Conservation (phyloP, 2,797 vertebrate species). For the Lacerta bilineata region DNA sequence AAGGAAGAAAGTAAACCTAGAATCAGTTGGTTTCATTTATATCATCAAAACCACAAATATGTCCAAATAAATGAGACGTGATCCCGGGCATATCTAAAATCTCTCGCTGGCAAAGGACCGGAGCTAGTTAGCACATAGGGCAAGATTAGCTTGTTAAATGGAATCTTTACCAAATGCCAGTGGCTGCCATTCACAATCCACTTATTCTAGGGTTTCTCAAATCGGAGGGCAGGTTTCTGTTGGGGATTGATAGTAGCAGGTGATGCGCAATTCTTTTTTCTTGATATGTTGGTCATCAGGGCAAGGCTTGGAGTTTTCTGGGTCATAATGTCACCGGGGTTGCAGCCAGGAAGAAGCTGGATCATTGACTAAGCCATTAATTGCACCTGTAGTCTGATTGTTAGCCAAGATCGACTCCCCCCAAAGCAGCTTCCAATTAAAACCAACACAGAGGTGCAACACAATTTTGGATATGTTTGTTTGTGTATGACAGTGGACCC, state of each 20-base stretch:
- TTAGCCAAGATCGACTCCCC: not conserved
- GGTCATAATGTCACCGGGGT: not conserved
- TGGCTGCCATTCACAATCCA: not conserved
- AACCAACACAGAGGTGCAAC: not conserved
- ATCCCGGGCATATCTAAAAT: not conserved
- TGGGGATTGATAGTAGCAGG: not conserved
- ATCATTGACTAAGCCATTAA: not conserved
- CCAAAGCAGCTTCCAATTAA: not conserved
- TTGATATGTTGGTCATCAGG: not conserved
- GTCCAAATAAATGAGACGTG: slow-evolving; percentile 13
- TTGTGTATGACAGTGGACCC: not conserved
- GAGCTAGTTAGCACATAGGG: slow-evolving; percentile 18
- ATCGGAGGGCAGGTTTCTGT: not conserved
- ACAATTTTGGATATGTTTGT: not conserved
- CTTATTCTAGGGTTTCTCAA: not conserved
- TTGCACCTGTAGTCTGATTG: too few relatives aligned
- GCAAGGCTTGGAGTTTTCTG: not conserved
- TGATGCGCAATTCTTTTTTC: not conserved
- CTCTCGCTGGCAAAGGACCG: not conserved
- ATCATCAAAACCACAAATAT: slow-evolving; percentile 36
- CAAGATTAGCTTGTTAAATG: slow-evolving; percentile 2
- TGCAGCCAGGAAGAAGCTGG: not conserved
- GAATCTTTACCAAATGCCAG: not conserved
- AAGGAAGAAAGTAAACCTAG: not conserved
- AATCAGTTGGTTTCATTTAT: slow-evolving; percentile 8